These are phyloP conservation scores for Propithecus coquereli DNA, from an alignment of 2,113 vertebrate genomes.

Conservation along the genomic window DNA sequence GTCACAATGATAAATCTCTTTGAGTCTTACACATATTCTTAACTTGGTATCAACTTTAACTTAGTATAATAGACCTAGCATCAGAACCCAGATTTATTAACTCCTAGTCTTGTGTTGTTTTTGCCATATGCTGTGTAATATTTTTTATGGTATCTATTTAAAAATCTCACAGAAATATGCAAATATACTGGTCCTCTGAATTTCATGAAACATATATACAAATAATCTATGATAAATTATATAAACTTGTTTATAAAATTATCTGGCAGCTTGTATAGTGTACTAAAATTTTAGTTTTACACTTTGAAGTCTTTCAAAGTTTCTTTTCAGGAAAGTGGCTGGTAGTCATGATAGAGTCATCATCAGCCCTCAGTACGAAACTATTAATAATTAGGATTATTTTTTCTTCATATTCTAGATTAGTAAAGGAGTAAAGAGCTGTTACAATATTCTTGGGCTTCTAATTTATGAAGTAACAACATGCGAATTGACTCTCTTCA, in stretches of 20 bases:
- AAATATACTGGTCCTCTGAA: not conserved
- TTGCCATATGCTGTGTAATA: not conserved
- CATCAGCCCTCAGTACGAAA: not conserved
- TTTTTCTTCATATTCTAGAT: not conserved
- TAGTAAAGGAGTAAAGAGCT: slow-evolving; percentile 1
- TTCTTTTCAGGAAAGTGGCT: not conserved
- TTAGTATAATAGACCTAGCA: not conserved
- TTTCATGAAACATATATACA: not conserved
- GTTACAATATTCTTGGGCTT: not conserved
- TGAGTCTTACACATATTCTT: slow-evolving; percentile 22
- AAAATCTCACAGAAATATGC: slow-evolving; percentile 23
- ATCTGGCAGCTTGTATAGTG: not conserved
- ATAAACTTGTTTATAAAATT: slow-evolving; percentile 38
- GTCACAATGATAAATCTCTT: not conserved
- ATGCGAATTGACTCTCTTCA: not conserved
- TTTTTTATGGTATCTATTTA: not conserved
- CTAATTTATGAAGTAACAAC: not conserved
- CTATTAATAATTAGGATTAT: not conserved
- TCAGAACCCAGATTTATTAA: not conserved
- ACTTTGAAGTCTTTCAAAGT: not conserved
- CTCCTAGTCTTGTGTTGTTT: not conserved
- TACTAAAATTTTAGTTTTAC: slow-evolving; percentile 10
- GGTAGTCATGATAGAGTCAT: not conserved
- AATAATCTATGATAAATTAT: slow-evolving; percentile 18
- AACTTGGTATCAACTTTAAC: not conserved